Percentiles rank a stretch among this genome's conserved stretches.
Conservation (phyloP, 2,888 invertebrate genomes). For the Camponotus fellah region DNA sequence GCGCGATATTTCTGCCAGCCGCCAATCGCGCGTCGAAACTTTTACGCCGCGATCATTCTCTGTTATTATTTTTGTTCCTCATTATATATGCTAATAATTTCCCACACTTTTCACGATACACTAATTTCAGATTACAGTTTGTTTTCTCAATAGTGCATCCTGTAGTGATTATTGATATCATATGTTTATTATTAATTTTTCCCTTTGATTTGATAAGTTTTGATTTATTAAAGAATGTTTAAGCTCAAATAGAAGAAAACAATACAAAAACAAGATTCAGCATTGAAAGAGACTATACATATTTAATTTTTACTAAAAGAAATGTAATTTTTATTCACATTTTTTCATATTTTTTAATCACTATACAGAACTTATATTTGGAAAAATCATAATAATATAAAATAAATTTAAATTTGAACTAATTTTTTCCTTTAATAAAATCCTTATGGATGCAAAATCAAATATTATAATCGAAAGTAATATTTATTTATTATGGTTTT, state of each 20-base stretch:
- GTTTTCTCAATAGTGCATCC: not conserved
- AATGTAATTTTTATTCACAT: not conserved
- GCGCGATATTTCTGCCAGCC: slow-evolving; percentile 69
- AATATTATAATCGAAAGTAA: not conserved
- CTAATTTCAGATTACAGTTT: slow-evolving; percentile 12
- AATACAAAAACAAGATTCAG: not conserved
- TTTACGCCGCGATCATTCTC: slow-evolving; percentile 48
- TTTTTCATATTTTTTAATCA: not conserved
- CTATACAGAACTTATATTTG: not conserved
- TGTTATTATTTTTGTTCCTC: slow-evolving; percentile 35
- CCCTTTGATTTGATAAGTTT: not conserved
- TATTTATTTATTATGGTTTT: not conserved
- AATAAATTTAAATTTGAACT: not conserved
- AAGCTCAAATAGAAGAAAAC: not conserved
- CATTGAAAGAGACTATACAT: not conserved
- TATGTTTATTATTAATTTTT: not conserved
- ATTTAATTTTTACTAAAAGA: not conserved
- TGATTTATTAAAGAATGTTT: not conserved
- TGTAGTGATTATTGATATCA: not conserved
- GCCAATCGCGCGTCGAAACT: slow-evolving; percentile 66
- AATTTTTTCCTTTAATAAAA: not conserved
- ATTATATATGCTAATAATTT: slow-evolving; percentile 30
- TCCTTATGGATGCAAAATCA: not conserved
- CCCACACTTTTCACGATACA: not conserved
- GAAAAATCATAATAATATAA: not conserved